These are phyloP conservation scores for Silurus meridionalis DNA, from an alignment of 2,113 vertebrate genomes.

Conservation along the genomic window DNA sequence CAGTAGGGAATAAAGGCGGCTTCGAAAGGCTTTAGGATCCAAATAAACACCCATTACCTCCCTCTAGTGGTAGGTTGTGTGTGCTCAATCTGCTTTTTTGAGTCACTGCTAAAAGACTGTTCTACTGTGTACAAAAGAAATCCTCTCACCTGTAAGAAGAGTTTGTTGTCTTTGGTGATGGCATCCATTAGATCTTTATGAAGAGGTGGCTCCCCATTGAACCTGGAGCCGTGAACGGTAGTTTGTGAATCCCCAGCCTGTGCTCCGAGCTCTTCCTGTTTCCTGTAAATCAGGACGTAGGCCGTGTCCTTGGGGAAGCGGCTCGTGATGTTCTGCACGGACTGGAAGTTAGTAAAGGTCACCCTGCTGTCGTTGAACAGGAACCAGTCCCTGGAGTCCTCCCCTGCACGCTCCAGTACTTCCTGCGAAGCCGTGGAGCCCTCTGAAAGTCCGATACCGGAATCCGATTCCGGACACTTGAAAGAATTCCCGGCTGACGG, in stretches of 20 bases:
- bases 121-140: slow-evolving; percentile 62
- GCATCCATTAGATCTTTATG: slow-evolving; percentile 98
- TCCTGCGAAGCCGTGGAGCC: slow-evolving; percentile 69
- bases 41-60: background rate
- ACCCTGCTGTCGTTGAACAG: slow-evolving; percentile 98
- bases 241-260: slow-evolving; percentile 56
- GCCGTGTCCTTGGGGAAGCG: slow-evolving; percentile 98
- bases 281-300: slow-evolving; percentile 96
- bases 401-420: slow-evolving; percentile 61
- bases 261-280: slow-evolving; percentile 74
- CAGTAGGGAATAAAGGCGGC: background rate
- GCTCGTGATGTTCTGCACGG: slow-evolving; percentile 93
- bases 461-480: slow-evolving; percentile 56
- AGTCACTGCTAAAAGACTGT: slow-evolving; percentile 92
- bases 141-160: slow-evolving; percentile 89
- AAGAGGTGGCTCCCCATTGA: slow-evolving; percentile 88
- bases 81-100: background rate
- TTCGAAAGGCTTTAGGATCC: background rate
- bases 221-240: slow-evolving; percentile 73
- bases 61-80: background rate
- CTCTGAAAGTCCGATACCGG: slow-evolving; percentile 48
- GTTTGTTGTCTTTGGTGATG: slow-evolving; percentile 96
- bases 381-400: slow-evolving; percentile 87
- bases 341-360: slow-evolving; percentile 94
- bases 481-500: slow-evolving; percentile 56